Base-by-base conservation (phyloP, 2,888 invertebrate genomes). In the Laothoe populi region DNA sequence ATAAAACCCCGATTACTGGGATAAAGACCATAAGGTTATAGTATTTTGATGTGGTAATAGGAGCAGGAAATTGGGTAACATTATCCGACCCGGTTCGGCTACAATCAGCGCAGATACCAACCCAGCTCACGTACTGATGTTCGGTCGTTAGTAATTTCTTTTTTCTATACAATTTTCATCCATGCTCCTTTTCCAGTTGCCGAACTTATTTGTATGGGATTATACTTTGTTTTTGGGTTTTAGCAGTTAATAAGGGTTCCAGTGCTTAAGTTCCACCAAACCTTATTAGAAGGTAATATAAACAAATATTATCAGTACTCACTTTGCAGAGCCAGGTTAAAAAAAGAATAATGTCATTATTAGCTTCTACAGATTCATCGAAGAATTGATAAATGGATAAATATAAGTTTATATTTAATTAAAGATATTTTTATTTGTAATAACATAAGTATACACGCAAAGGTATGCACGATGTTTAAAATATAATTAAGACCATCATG, bases 101-200 rank as follows among this genome's bases (percentile, higher is more conserved):
- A 49, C 72, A 73, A 71, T 73, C 71, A 68, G 59, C 64, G 65
- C 61, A 64, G 66, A 65, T 75, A 74, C 67, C 68, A 67, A 74
- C 66, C 59, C 69, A 65, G 49, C 65, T 78, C 79, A 79, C 79
- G 79, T 78, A 64, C 53, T 65, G 70, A 71, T 74, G 72, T 71
- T 70, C 71, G 74, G 79, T 75, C 77, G 74, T 73, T 74, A 69
- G 72, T 69, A 69, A 74, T 78, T 74, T 74, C 70, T 69, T 66
- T 66, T 62, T 63, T 57, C 45, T 31, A 45, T 53, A 57, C 57
- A 57, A 53, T 61, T 45, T 53, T 61, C 45, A 57, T 35, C 44
- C 53, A 40, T 49, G 40, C 35, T 21, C 38, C 26, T 38, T 11
- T 35, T 31, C 19, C 19, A 11, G 35, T 23, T 11, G 23, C 23